Conservation (phyloP, 2,113 vertebrate genomes). For the Cairina moschata region DNA sequence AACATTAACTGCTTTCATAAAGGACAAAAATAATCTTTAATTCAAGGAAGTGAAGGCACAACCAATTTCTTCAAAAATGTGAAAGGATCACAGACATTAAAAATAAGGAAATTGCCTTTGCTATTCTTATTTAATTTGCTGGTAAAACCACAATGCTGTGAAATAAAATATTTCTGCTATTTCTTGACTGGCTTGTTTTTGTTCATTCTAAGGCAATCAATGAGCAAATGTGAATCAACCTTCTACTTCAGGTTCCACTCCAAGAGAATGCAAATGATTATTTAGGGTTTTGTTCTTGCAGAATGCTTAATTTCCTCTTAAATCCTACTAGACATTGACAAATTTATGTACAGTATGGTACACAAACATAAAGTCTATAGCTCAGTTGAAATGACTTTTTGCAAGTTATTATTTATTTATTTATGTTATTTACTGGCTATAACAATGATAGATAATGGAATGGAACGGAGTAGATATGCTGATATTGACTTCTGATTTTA, state of each 20-base stretch:
- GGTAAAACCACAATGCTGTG: background rate
- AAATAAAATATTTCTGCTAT: slow-evolving; percentile 19
- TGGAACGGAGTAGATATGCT: background rate
- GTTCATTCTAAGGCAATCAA: background rate
- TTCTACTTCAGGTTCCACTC: slow-evolving; percentile 13
- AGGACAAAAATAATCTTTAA: slow-evolving; percentile 30
- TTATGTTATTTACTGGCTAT: background rate
- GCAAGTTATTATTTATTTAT: background rate
- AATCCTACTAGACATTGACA: background rate
- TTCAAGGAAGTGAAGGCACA: background rate
- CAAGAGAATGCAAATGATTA: background rate
- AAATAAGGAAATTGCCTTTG: slow-evolving; percentile 23
- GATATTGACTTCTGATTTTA: background rate
- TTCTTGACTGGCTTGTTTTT: background rate
- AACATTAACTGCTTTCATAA: slow-evolving; percentile 11
- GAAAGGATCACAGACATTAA: background rate
- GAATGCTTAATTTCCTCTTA: background rate
- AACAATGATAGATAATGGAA: background rate
- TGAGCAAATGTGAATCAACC: slow-evolving; percentile 12
- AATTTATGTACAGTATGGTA: background rate
- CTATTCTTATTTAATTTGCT: slow-evolving; percentile 37
- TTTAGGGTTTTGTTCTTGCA: background rate
- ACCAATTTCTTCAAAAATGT: slow-evolving; percentile 30
- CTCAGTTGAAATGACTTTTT: background rate
- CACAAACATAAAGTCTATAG: background rate